Conservation (phyloP, 1,140 invertebrate species). For the Heliothis virescens region DNA sequence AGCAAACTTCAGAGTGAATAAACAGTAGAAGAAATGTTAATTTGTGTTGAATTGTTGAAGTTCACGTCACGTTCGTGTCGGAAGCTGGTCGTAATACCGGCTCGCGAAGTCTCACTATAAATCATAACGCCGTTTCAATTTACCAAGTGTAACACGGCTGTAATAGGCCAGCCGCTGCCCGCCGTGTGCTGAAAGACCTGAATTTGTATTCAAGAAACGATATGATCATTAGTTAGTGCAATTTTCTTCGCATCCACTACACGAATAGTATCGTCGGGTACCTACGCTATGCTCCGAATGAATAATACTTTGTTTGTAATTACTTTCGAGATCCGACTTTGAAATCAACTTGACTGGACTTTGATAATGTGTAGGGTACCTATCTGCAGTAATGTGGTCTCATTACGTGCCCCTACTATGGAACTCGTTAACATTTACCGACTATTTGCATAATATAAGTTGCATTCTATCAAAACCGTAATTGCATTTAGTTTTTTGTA, state of each 20-base stretch:
- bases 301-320: conserved; percentile 75
- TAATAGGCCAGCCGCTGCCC: conserved; percentile 72
- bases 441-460: conserved; percentile 56
- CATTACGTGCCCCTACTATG: conserved; percentile 53
- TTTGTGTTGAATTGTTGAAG: conserved; percentile 58
- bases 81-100: conserved; percentile 77
- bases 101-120: conserved; percentile 79
- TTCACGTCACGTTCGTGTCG: conserved; percentile 74
- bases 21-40: conserved; percentile 19
- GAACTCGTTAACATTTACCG: conserved; percentile 50
- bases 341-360: conserved; percentile 61
- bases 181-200: conserved; percentile 73
- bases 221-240: conserved; percentile 83
- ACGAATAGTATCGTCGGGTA: conserved; percentile 68
- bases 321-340: conserved; percentile 65
- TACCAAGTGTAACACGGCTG: conserved; percentile 73
- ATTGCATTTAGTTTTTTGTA: conserved; percentile 41
- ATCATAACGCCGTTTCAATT: conserved; percentile 84
- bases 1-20: not conserved
- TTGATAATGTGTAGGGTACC: conserved; percentile 59
- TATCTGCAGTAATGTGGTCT: conserved; percentile 55
- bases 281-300: conserved; percentile 70
- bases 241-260: conserved; percentile 77
- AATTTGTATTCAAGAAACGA: conserved; percentile 83
- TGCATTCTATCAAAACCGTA: conserved; percentile 51